Evolutionary conservation across 2,797 vertebrate genomes (phyloP), one percentile per base, ranked within the genome.

Genomic region (Acanthurus leucopareius): DNA sequence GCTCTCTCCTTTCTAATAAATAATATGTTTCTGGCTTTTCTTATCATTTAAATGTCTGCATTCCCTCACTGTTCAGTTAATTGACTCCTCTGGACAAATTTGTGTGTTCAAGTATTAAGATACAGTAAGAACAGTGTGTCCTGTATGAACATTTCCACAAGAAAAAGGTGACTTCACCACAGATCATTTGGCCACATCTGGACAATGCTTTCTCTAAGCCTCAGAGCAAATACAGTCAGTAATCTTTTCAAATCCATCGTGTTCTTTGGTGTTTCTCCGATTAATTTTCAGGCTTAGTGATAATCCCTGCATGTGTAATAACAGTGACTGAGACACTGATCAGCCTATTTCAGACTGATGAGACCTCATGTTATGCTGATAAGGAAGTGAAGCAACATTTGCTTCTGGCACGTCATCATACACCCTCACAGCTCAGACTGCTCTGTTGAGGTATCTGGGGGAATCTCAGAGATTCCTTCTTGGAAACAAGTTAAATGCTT

Each of bases 181-280:
- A 47, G 40, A 62, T 60, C 9, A 68, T 73, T 70, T 62, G 54
- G 22, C 22, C 72, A 77, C 86, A 92, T 87, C 85, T 90, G 84
- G 79, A 86, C 78, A 85, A 81, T 71, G 49, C 54, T 54, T 74
- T 19, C 47, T 79, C 68, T 88, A 88, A 89, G 70, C 75, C 79
- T 32, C 58, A 67, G 52, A 38, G 45, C 5, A 85, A 83, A 66
- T 60, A 69, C 57, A 73, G 59, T 66, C 77, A 0, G 40, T 92
- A 91, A 91, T 93, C 90, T 86, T 81, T 69, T 75, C 48, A 83
- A 90, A 92, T 91, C 90, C 77, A 78, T 58, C 14, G 0, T 61
- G 61, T 79, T 89, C 64, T 22, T 84, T 78, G n/a, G 69, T 69
- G 62, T 77, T 84, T 75, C 73, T 79, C 67, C 58, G 84, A 91